Evolutionary conservation across 2,113 vertebrate genomes (phyloP).

Genomic region (Gymnarchus niloticus): DNA sequence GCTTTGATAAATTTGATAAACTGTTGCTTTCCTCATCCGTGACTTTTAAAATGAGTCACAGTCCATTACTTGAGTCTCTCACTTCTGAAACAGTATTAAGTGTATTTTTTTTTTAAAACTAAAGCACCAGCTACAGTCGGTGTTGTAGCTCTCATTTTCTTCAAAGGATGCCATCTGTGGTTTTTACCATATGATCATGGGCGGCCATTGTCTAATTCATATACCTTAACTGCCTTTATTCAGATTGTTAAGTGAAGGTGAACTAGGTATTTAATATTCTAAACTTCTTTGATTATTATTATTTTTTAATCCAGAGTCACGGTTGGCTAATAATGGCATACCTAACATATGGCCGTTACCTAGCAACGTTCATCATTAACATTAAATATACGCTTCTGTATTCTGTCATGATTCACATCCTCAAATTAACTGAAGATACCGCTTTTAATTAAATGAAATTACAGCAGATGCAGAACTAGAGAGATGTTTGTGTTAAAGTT

Average conservation of each 20-base stretch:
- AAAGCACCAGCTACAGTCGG: neutral
- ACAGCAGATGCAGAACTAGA: neutral
- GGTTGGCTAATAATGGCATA: conserved; percentile 46
- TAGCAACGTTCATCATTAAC: conserved; percentile 65
- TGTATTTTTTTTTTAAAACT: neutral
- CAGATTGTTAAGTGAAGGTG: conserved; percentile 34
- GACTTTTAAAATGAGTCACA: conserved; percentile 23
- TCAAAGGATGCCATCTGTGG: neutral
- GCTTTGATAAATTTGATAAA: conserved; percentile 16
- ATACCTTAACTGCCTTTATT: conserved; percentile 14
- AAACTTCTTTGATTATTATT: conserved; percentile 51
- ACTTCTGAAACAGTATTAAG: conserved; percentile 14
- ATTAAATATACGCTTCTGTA: conserved; percentile 52
- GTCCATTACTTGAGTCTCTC: conserved; percentile 13
- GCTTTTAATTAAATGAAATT: conserved; percentile 2
- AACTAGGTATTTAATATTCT: conserved; percentile 43
- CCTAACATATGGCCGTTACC: conserved; percentile 54
- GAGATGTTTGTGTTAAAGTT: neutral
- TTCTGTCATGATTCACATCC: neutral
- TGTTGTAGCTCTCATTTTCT: neutral
- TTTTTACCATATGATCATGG: neutral
- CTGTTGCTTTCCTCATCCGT: conserved; percentile 13
- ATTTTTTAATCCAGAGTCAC: conserved; percentile 56
- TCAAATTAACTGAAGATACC: neutral
- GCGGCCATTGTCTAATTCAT: neutral